phyloP scores from a whole-genome alignment of 2,888 invertebrate genomes.

The Eupeodes latifasciatus region DNA sequence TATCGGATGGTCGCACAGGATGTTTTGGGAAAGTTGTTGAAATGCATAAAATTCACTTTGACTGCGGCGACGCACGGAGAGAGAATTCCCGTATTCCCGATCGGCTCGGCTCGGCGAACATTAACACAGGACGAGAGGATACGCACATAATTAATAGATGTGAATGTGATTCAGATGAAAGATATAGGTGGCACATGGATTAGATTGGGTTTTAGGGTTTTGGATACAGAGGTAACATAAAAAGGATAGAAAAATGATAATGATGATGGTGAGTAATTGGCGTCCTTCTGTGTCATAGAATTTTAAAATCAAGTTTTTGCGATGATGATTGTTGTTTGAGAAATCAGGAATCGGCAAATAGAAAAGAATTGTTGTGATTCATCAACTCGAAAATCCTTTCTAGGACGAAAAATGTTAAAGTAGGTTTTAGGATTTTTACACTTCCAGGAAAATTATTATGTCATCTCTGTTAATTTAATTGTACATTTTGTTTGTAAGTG shows the following conservation, averaged over 20 bases:
- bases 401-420: no score
- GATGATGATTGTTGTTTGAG: background rate
- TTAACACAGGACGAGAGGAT: constrained; percentile 21
- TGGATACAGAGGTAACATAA: background rate
- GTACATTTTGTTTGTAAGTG: no score
- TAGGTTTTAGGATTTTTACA: background rate
- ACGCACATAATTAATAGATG: constrained; percentile 69
- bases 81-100: constrained; percentile 34
- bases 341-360: background rate
- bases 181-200: constrained; percentile 52
- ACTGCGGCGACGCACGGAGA: constrained; percentile 9
- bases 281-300: constrained; percentile 32
- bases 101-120: constrained; percentile 10
- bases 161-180: constrained; percentile 55
- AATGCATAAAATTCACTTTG: constrained; percentile 70
- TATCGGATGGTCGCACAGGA: constrained; percentile 72
- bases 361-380: constrained; percentile 6
- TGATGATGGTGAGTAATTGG: constrained; percentile 60
- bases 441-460: background rate
- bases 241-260: background rate
- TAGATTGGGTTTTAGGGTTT: background rate
- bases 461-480: background rate
- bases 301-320: constrained; percentile 16
- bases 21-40: constrained; percentile 64
- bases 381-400: background rate